Base-by-base conservation (phyloP, 2,797 vertebrate species). In the Lacerta bilineata region DNA sequence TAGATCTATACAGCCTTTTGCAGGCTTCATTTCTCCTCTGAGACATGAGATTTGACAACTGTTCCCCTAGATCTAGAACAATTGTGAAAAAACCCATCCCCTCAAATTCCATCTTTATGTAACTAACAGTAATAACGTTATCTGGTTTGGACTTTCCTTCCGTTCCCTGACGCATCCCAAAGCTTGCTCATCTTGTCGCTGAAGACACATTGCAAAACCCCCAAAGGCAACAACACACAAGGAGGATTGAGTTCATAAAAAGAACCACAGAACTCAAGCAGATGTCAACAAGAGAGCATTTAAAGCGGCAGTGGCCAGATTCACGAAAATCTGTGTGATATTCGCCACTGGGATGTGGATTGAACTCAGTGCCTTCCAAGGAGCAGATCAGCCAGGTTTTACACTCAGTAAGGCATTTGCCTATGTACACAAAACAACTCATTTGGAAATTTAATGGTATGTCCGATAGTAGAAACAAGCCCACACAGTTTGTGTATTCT, bases 181-280 rank as follows among this genome's bases (percentile, higher is more conserved):
- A 72, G 50, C 36, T 20, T 75, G 59, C 77, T 80, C 61, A 29
- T 87, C 71, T 68, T 85, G 76, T 3, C 59, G 18, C 9, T 84
- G 27, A 85, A 76, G 69, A 68, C 13, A 84, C 50, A 39, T 84
- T 80, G 55, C 59, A 81, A 68, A 87, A 84, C 11, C 8, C 41
- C 75, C 69, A 33, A n/a, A 81, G 13, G 23, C 36, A 27, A 76
- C 43, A 9, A 83, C 83, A 61, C 1, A 75, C 50, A 72, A 8
- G 75, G 20, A 5, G 55, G 3, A 43, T 91, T 90, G 93, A 87
- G 69, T 61, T 79, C 78, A 87, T 11, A 68, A 79, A 0, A 39
- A 89, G 75, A 86, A 92, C 87, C 11, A 79, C 83, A 86, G 1
- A 59, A 76, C 87, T 59, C 75, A 87, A 90, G 80, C 88, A 91